Evolutionary conservation across 2,888 invertebrate species (phyloP).

Genomic region (Cantharis nigra): DNA sequence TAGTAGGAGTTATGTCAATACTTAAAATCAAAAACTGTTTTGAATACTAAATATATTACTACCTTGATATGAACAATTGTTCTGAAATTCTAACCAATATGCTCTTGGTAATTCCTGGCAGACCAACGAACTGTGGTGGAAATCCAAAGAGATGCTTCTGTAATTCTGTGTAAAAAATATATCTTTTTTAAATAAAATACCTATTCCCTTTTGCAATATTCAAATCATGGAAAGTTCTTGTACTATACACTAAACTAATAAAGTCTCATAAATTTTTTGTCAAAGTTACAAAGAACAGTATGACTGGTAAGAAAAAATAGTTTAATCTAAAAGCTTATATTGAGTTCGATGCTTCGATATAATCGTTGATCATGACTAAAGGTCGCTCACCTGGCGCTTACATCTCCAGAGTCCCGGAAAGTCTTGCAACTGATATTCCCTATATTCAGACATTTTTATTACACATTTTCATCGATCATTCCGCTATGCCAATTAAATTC

Average conservation of each 20-base stretch:
- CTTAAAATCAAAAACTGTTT: neutral
- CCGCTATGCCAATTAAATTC: neutral
- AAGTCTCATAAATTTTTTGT: neutral
- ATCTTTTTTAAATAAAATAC: too few species aligned
- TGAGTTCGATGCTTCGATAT: neutral
- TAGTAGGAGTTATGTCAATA: neutral
- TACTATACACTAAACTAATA: neutral
- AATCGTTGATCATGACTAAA: neutral
- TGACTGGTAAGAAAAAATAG: neutral
- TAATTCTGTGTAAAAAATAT: too few species aligned
- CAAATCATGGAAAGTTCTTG: neutral
- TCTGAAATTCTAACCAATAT: neutral
- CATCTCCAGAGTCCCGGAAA: conserved; percentile 26
- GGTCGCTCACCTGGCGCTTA: conserved; percentile 27
- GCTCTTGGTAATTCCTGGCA: neutral
- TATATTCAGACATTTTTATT: conserved; percentile 6
- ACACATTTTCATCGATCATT: conserved; percentile 16
- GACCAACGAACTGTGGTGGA: neutral
- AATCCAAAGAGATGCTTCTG: neutral
- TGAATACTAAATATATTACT: neutral
- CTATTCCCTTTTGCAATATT: neutral
- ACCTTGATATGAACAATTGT: neutral
- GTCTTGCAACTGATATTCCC: conserved; percentile 6
- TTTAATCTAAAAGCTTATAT: neutral
- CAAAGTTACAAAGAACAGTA: neutral